Evolutionary conservation across 2,888 invertebrate genomes (phyloP), one percentile per base, ranked within the genome.

Genomic region (Aphidoletes aphidimyza): DNA sequence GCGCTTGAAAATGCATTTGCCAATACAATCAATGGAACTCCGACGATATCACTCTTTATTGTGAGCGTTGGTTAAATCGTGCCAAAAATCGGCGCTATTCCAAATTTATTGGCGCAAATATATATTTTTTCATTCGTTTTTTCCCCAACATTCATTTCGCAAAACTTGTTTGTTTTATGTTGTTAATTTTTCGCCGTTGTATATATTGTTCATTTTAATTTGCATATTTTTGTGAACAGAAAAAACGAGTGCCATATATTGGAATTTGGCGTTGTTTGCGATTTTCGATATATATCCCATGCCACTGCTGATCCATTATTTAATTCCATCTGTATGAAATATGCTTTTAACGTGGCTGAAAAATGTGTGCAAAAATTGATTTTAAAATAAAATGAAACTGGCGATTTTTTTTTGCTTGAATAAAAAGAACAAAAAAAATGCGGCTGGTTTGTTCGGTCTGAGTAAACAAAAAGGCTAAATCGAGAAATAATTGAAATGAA

Each of bases 401-500:
- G 34, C 30, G 6, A 69, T 69, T 69, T 69, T 30, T 69, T 69
- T 30, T 30, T 9, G 42, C n/a, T n/a, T n/a, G n/a, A n/a, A n/a
- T n/a, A n/a, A n/a, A n/a, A n/a, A n/a, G n/a, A n/a, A n/a, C n/a
- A n/a, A n/a, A n/a, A n/a, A n/a, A n/a, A n/a, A n/a, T n/a, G n/a
- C 17, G 8, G 30, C 30, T 30, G 54, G 2, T 30, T 69, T 26
- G 69, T 54, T 54, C 14, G 54, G 26, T 69, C n/a, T 30, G 69
- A 1, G 30, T 69, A 34, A 69, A 69, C 30, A 69, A 69, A 54
- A 69, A 69, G 69, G 30, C 69, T 30, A 69, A 69, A 69, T 69
- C 69, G 69, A 69, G 54, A 69, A 30, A 30, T 69, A 69, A 69
- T 69, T 69, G 69, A 69, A 69, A 14, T 69, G 14, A 30, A 69